Base-by-base conservation (phyloP, 2,113 vertebrate genomes). In the Myiopsitta monachus region DNA sequence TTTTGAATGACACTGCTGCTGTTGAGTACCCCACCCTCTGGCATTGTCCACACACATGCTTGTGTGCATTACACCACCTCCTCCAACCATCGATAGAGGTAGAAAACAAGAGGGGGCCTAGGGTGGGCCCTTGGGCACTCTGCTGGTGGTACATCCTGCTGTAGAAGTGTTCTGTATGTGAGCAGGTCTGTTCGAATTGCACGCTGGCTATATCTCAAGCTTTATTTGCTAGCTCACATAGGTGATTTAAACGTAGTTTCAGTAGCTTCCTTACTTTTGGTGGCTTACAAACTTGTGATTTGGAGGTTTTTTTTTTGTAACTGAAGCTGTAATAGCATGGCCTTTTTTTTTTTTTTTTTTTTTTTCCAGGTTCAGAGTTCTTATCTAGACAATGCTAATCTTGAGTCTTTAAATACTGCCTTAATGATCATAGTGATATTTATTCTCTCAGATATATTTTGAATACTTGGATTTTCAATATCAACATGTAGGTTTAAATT, bases 121-220 rank as follows among this genome's bases (percentile, higher is more conserved):
- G 43, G 31, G 17, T 17, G 1, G 33, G 27, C 26, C 11, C 33
- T 3, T 5, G 43, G 24, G 43, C 33, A 3, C 30, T 67, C 59
- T 8, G 39, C 61, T 52, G 28, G 36, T 8, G 33, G 3, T 14
- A 14, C 16, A 3, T 57, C 59, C 31, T 3, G 4, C 52, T 44
- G 3, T 1, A 7, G 62, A 11, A 0, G 0, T 11, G 0, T 33
- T 61, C 27, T 38, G 18, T 12, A 0, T 1, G 0, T 43, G 47
- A 46, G 49, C 14, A 9, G 9, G 31, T 61, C 47, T 57, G 3
- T 27, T 64, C 61, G 46, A 44, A 0, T 1, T 10, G 2, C 22
- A 0, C 11, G 7, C 76, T 64, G 68, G 0, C n/a, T 51, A 3
- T 3, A 11, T 59, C 57, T 90, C 2, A 0, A 57, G 8, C 41